Evolutionary conservation across 1,140 invertebrate genomes (phyloP).

Genomic region (Drosophila simulans): DNA sequence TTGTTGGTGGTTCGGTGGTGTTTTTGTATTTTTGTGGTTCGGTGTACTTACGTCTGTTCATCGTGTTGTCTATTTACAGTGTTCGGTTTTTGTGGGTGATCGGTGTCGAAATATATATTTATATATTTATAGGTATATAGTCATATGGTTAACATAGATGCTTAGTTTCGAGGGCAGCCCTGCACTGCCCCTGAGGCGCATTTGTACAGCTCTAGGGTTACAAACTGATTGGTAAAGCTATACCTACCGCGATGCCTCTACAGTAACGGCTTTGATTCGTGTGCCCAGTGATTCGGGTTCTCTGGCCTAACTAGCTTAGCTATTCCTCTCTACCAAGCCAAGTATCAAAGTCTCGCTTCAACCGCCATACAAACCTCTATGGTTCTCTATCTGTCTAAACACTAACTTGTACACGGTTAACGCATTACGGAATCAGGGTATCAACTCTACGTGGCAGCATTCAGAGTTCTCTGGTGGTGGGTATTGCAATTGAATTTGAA

Average conservation of each 20-base stretch:
- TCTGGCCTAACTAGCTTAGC: slow-evolving; percentile 39
- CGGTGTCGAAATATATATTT: slow-evolving; percentile 48
- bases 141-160: slow-evolving; percentile 41
- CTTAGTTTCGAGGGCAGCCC: slow-evolving; percentile 18
- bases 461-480: slow-evolving; percentile 11
- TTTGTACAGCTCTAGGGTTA: slow-evolving; percentile 52
- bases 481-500: slow-evolving; percentile 40
- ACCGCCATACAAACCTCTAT: slow-evolving; percentile 31
- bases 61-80: slow-evolving; percentile 70
- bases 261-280: slow-evolving; percentile 15
- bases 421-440: slow-evolving; percentile 6
- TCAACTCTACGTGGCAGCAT: slow-evolving; percentile 62
- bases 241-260: slow-evolving; percentile 58
- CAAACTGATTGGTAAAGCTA: slow-evolving; percentile 33
- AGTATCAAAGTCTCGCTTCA: slow-evolving; percentile 22
- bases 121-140: slow-evolving; percentile 55
- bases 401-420: slow-evolving; percentile 14
- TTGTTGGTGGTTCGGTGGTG: slow-evolving; percentile 18
- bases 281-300: slow-evolving; percentile 13
- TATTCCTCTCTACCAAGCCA: slow-evolving; percentile 33
- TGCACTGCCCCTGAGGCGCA: slow-evolving; percentile 7
- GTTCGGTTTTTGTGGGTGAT: slow-evolving; percentile 56
- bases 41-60: slow-evolving; percentile 77
- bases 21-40: slow-evolving; percentile 24
- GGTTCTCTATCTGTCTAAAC: slow-evolving; percentile 1